Evolutionary conservation across 1,140 invertebrate species (phyloP).

Genomic region (Drosophila insularis): DNA sequence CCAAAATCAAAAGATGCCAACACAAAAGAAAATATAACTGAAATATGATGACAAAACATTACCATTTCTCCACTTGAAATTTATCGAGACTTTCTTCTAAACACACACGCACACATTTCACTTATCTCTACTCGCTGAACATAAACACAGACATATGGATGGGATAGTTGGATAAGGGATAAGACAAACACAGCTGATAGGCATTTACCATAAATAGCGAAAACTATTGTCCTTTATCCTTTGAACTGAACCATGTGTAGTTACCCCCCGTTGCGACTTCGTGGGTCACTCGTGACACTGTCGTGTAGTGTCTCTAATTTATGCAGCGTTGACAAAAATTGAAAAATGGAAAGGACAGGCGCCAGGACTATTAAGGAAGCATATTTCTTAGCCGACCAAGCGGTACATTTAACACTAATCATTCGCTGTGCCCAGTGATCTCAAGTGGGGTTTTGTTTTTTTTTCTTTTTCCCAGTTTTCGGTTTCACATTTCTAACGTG

Average conservation of each 20-base stretch:
- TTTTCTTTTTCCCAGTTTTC: slow-evolving; percentile 34
- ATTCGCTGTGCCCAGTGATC: slow-evolving; percentile 33
- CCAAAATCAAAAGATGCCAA: slow-evolving; percentile 3
- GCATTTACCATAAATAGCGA: slow-evolving; percentile 50
- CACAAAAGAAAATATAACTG: slow-evolving; percentile 33
- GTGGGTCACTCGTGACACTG: slow-evolving; percentile 4
- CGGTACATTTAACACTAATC: slow-evolving; percentile 68
- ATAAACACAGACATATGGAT: background rate
- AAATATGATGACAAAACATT: slow-evolving; percentile 3
- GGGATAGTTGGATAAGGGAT: background rate
- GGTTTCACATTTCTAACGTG: slow-evolving; percentile 48
- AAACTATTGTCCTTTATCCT: slow-evolving; percentile 28
- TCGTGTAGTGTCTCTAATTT: slow-evolving; percentile 59
- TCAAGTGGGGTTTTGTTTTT: slow-evolving; percentile 35
- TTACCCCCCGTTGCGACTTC: slow-evolving; percentile 14
- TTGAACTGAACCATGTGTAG: background rate
- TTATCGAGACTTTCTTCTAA: background rate
- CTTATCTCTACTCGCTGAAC: background rate
- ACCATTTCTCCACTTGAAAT: slow-evolving; percentile 5
- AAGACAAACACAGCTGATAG: slow-evolving; percentile 51
- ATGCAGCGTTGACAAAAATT: slow-evolving; percentile 70
- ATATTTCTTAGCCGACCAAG: slow-evolving; percentile 55
- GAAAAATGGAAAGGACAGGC: slow-evolving; percentile 34
- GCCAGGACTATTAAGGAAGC: slow-evolving; percentile 67
- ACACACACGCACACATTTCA: background rate